These are phyloP conservation scores for Chaenogobius annularis DNA, from an alignment of 2,113 vertebrate species.

Conservation along the genomic window DNA sequence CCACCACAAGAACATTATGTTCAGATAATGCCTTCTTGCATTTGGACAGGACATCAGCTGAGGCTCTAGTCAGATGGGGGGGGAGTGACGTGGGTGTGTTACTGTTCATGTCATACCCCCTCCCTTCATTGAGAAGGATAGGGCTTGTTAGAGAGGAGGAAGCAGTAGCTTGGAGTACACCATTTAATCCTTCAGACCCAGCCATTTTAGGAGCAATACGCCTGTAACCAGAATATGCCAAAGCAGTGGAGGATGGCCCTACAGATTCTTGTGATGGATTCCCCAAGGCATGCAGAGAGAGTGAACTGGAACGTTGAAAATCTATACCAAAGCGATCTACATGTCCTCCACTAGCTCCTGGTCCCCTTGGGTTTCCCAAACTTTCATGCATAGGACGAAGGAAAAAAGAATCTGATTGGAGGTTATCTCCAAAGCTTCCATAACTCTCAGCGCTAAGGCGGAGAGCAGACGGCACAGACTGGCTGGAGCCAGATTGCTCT, in stretches of 20 bases:
- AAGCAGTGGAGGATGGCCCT: conserved; percentile 24
- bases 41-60: conserved; percentile 94
- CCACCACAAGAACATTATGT: conserved; percentile 96
- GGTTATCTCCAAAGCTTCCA: conserved; percentile 76
- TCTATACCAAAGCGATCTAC: conserved; percentile 87
- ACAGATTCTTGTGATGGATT: conserved; percentile 79
- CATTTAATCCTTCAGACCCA: conserved; percentile 75
- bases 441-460: conserved; percentile 58
- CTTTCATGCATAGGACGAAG: conserved; percentile 86
- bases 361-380: conserved; percentile 68
- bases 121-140: conserved; percentile 81
- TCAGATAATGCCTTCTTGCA: conserved; percentile 98
- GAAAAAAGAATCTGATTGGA: conserved; percentile 84
- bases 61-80: conserved; percentile 90
- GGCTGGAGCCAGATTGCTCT: conserved; percentile 60
- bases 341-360: conserved; percentile 48
- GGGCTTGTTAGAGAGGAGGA: conserved; percentile 69
- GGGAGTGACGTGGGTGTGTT: conserved; percentile 71
- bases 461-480: conserved; percentile 68
- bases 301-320: conserved; percentile 82
- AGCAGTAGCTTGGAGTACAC: conserved; percentile 81
- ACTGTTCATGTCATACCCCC: conserved; percentile 71
- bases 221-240: conserved; percentile 86
- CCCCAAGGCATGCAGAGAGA: conserved; percentile 87
- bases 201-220: conserved; percentile 92